Evolutionary conservation across 2,797 vertebrate species (phyloP).

Genomic region (Enoplosus armatus): DNA sequence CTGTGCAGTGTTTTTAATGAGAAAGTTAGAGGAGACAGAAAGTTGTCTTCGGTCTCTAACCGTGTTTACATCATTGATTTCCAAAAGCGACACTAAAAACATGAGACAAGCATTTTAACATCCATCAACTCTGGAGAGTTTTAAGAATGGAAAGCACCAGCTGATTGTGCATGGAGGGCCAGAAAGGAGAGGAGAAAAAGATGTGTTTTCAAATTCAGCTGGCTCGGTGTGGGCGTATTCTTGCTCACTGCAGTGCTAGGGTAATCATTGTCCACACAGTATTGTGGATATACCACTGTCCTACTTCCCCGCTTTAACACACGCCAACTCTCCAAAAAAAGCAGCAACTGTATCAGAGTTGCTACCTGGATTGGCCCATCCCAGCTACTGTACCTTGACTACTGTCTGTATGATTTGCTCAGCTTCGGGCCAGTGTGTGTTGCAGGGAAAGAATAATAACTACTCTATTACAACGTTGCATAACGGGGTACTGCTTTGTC

Average conservation of each 20-base stretch:
- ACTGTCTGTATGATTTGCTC: neutral
- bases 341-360: neutral
- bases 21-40: neutral
- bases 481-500: too few species aligned
- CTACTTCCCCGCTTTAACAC: neutral
- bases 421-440: neutral
- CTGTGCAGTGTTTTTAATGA: too few species aligned
- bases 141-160: neutral
- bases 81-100: neutral
- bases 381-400: neutral
- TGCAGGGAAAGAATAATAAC: neutral
- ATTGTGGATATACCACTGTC: neutral
- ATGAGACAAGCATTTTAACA: neutral
- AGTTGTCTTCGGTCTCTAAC: neutral
- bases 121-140: neutral
- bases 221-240: slow-evolving; percentile 32
- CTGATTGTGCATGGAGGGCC: neutral
- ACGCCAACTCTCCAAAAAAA: slow-evolving; percentile 3
- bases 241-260: slow-evolving; percentile 13
- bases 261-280: slow-evolving; percentile 26
- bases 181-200: slow-evolving; percentile 2
- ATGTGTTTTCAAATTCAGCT: slow-evolving; percentile 18
- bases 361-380: slow-evolving; percentile 16
- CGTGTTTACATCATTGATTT: too few species aligned
- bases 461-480: neutral